Evolutionary conservation across 2,888 invertebrate species (phyloP).

Genomic region (Drosophila kanekoi): DNA sequence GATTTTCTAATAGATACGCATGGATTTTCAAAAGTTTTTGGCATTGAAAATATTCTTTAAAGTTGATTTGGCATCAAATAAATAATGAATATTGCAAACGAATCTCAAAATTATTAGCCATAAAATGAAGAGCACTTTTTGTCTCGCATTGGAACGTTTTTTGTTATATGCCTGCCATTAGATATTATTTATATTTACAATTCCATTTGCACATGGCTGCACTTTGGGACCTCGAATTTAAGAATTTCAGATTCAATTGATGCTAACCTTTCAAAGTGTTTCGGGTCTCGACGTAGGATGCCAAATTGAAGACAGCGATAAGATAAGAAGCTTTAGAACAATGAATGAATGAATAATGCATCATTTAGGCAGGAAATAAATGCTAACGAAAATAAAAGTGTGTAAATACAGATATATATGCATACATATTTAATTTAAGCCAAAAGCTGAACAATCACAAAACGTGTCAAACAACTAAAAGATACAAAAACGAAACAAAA

Average conservation of each 20-base stretch:
- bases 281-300: constrained; percentile 4
- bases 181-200: background rate
- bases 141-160: background rate
- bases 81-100: background rate
- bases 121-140: background rate
- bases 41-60: background rate
- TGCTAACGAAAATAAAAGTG: constrained; percentile 33
- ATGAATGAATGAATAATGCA: constrained; percentile 5
- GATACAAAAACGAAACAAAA: constrained; percentile 12
- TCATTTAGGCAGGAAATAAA: constrained; percentile 43
- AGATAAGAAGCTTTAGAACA: constrained; percentile 11
- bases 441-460: constrained; percentile 35
- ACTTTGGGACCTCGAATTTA: constrained; percentile 7
- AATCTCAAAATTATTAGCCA: background rate
- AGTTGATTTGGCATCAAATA: background rate
- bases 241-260: constrained; percentile 32
- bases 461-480: constrained; percentile 70
- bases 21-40: background rate
- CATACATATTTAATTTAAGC: constrained; percentile 21
- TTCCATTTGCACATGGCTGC: constrained; percentile 50
- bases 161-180: background rate
- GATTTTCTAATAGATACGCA: background rate
- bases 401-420: constrained; percentile 24
- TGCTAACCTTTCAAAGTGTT: constrained; percentile 21
- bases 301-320: background rate